phyloP scores from a whole-genome alignment of 2,113 vertebrate species.

The Steatornis caripensis region DNA sequence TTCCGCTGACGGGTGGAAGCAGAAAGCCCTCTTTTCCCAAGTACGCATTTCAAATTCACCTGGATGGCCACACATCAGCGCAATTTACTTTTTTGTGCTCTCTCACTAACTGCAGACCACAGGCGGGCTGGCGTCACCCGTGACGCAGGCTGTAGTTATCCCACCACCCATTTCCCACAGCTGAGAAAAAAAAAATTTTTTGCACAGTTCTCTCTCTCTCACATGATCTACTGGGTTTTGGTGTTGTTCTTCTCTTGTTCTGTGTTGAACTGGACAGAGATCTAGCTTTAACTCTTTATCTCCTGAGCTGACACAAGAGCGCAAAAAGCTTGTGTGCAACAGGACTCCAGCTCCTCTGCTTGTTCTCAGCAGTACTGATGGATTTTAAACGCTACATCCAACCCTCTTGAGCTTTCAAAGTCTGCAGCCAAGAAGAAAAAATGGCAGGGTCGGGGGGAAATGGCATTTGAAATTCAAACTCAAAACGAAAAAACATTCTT shows the following conservation, averaged over 20 bases:
- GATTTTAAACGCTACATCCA: background rate
- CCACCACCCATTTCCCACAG: background rate
- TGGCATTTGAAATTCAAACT: background rate
- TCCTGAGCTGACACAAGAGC: background rate
- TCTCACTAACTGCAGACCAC: background rate
- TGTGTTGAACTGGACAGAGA: background rate
- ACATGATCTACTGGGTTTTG: accelerated
- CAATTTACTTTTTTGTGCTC: background rate
- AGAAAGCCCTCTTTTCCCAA: background rate
- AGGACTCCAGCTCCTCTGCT: background rate
- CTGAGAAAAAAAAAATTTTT: background rate
- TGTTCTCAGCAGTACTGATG: background rate
- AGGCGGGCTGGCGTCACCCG: background rate
- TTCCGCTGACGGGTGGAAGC: background rate
- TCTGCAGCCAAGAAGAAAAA: background rate
- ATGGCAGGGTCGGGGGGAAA: too few species aligned
- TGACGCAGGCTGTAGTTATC: background rate
- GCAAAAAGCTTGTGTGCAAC: background rate
- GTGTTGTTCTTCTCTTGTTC: background rate
- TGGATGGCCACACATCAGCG: background rate
- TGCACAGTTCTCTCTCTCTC: background rate
- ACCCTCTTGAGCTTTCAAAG: background rate
- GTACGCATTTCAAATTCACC: background rate
- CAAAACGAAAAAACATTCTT: background rate
- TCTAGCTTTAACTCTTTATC: background rate